phyloP scores from a whole-genome alignment of 2,888 invertebrate genomes.

The Acheta domesticus region DNA sequence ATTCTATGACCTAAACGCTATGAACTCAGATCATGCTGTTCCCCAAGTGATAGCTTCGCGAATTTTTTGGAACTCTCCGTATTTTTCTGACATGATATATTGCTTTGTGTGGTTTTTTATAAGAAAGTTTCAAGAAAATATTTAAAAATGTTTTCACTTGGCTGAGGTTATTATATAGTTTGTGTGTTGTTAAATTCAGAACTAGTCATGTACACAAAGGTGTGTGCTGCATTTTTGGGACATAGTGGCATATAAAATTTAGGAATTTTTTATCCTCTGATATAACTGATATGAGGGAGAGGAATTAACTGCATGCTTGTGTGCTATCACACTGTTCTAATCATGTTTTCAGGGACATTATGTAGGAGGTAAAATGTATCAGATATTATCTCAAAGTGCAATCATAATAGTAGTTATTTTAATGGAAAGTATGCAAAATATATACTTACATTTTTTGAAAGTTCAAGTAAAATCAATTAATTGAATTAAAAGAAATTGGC shows the following conservation, averaged over 20 bases:
- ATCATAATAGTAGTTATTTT: not conserved
- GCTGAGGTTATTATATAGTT: too few species aligned
- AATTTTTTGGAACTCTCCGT: not conserved
- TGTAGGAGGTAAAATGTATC: not conserved
- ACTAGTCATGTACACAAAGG: not conserved
- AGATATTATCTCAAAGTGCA: slow-evolving; percentile 11
- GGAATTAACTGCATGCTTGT: not conserved
- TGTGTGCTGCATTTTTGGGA: not conserved
- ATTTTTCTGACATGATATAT: not conserved
- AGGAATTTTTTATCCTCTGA: not conserved
- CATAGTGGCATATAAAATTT: not conserved
- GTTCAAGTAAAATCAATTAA: too few species aligned
- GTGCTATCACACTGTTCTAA: not conserved
- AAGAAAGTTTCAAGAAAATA: not conserved
- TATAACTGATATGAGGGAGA: not conserved
- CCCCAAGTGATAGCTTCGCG: not conserved
- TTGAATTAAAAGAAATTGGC: too few species aligned
- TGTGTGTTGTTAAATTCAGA: not conserved
- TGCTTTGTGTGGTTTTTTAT: not conserved
- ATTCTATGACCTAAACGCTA: not conserved
- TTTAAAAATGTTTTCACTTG: too few species aligned
- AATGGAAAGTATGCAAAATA: not conserved
- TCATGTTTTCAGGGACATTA: not conserved
- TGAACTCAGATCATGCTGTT: not conserved
- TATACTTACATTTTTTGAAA: not conserved